Base-by-base conservation (phyloP, 2,888 invertebrate species). In the Arctia plantaginis region DNA sequence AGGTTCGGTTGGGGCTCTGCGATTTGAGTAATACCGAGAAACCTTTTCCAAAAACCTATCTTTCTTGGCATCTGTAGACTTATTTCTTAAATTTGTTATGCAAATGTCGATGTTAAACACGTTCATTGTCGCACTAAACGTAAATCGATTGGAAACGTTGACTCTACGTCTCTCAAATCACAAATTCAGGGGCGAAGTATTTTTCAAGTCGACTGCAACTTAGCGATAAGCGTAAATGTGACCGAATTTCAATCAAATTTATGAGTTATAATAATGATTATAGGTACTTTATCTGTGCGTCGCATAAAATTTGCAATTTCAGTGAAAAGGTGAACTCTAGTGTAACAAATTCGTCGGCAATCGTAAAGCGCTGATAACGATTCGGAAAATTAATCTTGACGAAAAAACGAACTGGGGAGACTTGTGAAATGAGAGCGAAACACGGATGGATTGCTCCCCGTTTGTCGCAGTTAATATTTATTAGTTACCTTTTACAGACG, bases 171-270 rank as follows among this genome's bases (percentile, higher is more conserved):
- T 90, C 87, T 88, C 89, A 90, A 92, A 91, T 92, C 92, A 83
- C 78, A 76, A 85, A 81, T 85, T 81, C 81, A 87, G 88, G 90
- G 90, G 90, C 86, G 88, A 90, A 88, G 89, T 93, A 94, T 95
- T 95, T 95, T 94, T 95, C 94, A 93, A 93, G 92, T 90, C 94
- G 92, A 95, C 95, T 95, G 95, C 94, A 94, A 89, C 91, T 85
- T 85, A 84, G 90, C 91, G 95, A 95, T 95, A 95, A 95, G 94
- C 90, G 89, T 86, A 94, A 95, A 94, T 95, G 93, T 94, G 93
- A 94, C 94, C 94, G 92, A 94, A 94, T 94, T 95, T 95, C 95
- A 95, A 95, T 95, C 93, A 94, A 95, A 95, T 95, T 95, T 95
- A 95, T 94, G 94, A 95, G 90, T 94, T 94, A 94, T 94, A 92